phyloP scores from a whole-genome alignment of 2,113 vertebrate genomes.

The Scopus umbretta region DNA sequence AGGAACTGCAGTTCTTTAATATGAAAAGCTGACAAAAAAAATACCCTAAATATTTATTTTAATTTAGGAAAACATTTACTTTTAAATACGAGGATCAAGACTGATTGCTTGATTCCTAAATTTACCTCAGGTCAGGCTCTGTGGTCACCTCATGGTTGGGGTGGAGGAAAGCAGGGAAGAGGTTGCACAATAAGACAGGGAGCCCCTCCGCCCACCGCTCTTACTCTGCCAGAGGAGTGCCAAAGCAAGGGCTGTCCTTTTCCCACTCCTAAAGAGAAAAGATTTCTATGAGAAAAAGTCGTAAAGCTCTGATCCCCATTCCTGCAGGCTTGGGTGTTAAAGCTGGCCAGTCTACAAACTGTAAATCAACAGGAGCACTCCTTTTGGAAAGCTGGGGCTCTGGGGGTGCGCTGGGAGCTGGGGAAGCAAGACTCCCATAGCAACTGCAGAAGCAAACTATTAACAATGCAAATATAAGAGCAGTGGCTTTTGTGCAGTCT shows the following conservation, averaged over 20 bases:
- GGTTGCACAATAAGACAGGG: background rate
- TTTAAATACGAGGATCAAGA: background rate
- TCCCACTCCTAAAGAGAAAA: background rate
- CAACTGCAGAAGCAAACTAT: background rate
- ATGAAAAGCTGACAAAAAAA: background rate
- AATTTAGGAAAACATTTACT: background rate
- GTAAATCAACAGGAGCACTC: background rate
- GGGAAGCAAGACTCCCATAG: background rate
- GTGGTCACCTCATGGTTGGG: background rate
- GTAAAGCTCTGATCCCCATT: background rate
- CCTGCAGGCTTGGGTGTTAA: background rate
- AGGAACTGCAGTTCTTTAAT: background rate
- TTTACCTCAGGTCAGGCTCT: background rate
- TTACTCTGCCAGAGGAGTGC: background rate
- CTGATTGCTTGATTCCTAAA: background rate
- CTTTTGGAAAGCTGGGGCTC: background rate
- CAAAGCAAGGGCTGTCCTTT: background rate
- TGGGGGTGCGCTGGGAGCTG: rapidly evolving
- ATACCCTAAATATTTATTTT: background rate
- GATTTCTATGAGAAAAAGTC: background rate
- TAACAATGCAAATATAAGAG: background rate
- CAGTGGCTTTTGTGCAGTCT: background rate
- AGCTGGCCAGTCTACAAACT: background rate
- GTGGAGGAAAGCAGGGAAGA: background rate
- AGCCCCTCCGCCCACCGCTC: rapidly evolving